Conservation (phyloP, 2,797 vertebrate genomes). For the Myoxocephalus aenaeus region DNA sequence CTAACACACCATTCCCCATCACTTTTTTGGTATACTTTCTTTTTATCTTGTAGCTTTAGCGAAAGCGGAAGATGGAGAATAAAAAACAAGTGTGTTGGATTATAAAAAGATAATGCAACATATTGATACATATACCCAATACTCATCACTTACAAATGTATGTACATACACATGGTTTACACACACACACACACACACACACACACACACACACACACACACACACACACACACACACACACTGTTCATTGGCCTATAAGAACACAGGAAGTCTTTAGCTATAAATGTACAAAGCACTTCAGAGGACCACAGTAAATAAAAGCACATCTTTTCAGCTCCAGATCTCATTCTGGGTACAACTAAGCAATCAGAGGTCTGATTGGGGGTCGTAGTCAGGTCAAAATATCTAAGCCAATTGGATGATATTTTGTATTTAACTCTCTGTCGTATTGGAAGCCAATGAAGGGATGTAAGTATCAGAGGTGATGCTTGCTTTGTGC, state of each 20-base stretch:
- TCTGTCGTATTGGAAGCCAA: neutral
- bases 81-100: no score
- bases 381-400: neutral
- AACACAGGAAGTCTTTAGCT: neutral
- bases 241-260: neutral
- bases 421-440: neutral
- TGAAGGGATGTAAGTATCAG: neutral
- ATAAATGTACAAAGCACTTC: neutral
- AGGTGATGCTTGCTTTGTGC: neutral
- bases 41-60: no score
- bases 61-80: no score
- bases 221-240: slow-evolving; percentile 1
- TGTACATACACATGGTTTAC: neutral
- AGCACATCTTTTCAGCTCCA: neutral
- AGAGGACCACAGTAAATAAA: neutral
- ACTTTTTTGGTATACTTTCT: no score
- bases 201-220: neutral
- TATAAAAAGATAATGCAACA: no score
- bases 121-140: no score
- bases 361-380: neutral
- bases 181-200: neutral
- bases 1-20: no score
- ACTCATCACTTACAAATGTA: no score
- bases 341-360: neutral
- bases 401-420: neutral